Base-by-base conservation (phyloP, 2,888 invertebrate species). In the Salpingus planirostris region DNA sequence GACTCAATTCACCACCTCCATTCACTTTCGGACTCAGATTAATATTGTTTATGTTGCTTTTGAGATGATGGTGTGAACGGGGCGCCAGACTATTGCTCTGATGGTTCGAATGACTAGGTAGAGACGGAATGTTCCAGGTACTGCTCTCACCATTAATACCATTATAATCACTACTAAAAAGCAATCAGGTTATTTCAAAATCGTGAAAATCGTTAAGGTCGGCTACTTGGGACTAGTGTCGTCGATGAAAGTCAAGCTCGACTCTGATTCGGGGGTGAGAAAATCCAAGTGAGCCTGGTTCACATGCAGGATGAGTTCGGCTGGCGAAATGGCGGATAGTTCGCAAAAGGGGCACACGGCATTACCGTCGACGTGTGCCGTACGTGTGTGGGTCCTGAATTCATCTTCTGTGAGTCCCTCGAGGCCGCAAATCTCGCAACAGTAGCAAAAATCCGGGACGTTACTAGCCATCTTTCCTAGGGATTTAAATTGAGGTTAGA, bases 381-480 rank as follows among this genome's bases (percentile, higher is more conserved):
- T 73, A 32, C 81, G 70, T 38, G 86, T 85, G 61, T 89, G 89
- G 11, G 76, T 70, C 40, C 85, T 68, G 77, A 88, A 81, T 46
- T 82, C 77, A 40, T 83, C 83, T 57, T 84, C 84, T 36, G 76
- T 78, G 38, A 88, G 70, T 11, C 83, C 83, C 50, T 85, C 84
- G 43, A 80, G 74, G n/a, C 87, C 87, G 61, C 89, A 89, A 42
- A 88, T 82, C 65, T 88, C 85, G 65, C 88, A 89, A 31, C 80
- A 75, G 60, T 78, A 74, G 52, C 64, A 70, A 50, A 72, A 62
- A 53, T 73, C 73, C 33, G 71, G 70, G 51, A 67, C 59, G 59
- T 73, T 73, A 54, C 68, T 70, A 40, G 73, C 68, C 66, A 67
- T 67, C 53, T 43, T 41, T 33, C 7, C 27, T 29, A 27, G 2